Conservation (phyloP, 2,888 invertebrate genomes). For the Agrochola lychnidis region DNA sequence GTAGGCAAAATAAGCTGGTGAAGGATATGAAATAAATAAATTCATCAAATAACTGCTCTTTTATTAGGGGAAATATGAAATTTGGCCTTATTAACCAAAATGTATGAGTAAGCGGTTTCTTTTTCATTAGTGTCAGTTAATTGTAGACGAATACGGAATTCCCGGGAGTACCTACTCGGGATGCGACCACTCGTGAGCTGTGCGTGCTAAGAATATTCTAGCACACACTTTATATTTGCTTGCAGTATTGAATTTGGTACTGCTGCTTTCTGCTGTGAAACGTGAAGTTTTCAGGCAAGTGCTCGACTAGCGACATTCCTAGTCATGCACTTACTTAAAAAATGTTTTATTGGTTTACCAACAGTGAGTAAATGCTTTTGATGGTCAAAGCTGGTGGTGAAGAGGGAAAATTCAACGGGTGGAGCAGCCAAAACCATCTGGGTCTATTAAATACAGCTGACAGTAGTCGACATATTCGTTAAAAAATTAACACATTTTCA, state of each 20-base stretch:
- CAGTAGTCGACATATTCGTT: neutral
- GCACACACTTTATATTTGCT: slow-evolving; percentile 36
- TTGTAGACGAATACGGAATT: slow-evolving; percentile 71
- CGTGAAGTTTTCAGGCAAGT: neutral
- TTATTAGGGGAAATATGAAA: neutral
- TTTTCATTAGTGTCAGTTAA: slow-evolving; percentile 24
- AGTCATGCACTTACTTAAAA: no score
- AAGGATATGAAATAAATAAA: neutral
- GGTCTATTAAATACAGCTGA: neutral
- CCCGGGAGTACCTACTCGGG: slow-evolving; percentile 57
- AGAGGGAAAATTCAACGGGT: neutral
- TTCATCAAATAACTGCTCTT: neutral
- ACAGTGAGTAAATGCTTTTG: no score
- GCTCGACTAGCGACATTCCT: neutral
- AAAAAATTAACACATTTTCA: neutral
- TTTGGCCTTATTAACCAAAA: neutral
- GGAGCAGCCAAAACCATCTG: neutral
- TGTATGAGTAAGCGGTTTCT: neutral
- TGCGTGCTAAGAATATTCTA: slow-evolving; percentile 67
- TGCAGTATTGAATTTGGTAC: neutral
- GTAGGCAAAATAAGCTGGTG: neutral
- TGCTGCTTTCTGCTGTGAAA: neutral
- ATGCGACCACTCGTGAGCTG: slow-evolving; percentile 68
- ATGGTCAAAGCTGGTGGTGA: neutral
- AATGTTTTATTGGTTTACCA: neutral